Base-by-base conservation (phyloP, 1,140 invertebrate genomes). In the Latrodectus geometricus region DNA sequence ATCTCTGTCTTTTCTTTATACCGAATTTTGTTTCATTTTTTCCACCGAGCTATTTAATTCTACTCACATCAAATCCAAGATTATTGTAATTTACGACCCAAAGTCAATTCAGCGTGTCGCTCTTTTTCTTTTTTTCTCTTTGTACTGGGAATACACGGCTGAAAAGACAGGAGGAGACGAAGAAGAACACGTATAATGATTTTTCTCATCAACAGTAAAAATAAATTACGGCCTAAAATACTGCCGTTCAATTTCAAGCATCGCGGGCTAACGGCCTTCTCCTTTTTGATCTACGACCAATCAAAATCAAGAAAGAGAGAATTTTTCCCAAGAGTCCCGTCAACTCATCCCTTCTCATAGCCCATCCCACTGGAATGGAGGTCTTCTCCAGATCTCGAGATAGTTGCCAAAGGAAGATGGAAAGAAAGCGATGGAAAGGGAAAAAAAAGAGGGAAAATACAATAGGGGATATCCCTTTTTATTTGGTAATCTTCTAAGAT, bases 191-290 rank as follows among this genome's bases (percentile, higher is more conserved):
- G 54, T 61, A 61, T 49, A 69, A 69, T 69, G 68, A 69, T 69
- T 23, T 68, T 61, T 49, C 65, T 61, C 68, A 49, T 83, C 35
- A 84, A 72, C 75, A 69, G 56, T 86, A 86, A 86, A 86, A 86
- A 86, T 86, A 86, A 86, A 86, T 86, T 86, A 86, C 77, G 83
- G 73, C 66, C 65, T 61, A 78, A 86, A 86, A 86, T 76, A 86
- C 23, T 69, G 75, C 66, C 74, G 83, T 78, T 86, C 83, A 86
- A 86, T 86, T 86, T 86, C 83, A 86, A 86, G 75, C 74, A 69
- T 68, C 56, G n/a, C 35, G 72, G 56, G 75, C 73, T 61, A 68
- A 56, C 74, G 52, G 66, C 48, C 49, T 52, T 49, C 35, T 54
- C 17, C 49, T 70, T 61, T 86, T 86, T 86, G 83, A 86, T 86